Conservation (phyloP, 2,113 vertebrate genomes). For the Corynorhinus townsendii region DNA sequence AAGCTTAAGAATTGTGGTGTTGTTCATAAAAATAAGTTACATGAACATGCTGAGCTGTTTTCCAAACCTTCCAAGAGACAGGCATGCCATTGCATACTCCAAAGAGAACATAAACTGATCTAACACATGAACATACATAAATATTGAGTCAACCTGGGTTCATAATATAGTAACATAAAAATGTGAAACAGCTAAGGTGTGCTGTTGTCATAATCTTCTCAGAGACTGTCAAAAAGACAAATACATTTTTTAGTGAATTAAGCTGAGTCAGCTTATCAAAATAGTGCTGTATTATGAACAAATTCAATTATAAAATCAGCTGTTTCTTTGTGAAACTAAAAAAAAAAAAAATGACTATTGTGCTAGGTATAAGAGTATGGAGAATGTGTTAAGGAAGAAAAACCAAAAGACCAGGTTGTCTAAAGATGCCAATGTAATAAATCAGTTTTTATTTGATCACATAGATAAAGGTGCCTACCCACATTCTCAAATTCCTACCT, state of each 20-base stretch:
- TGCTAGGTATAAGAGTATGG: slow-evolving; percentile 41
- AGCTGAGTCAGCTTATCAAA: slow-evolving; percentile 32
- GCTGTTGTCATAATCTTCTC: slow-evolving; percentile 21
- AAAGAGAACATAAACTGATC: background rate
- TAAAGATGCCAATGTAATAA: slow-evolving; percentile 42
- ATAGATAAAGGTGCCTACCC: background rate
- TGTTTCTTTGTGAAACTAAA: slow-evolving; percentile 40
- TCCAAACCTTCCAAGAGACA: slow-evolving; percentile 58
- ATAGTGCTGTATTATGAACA: slow-evolving; percentile 51
- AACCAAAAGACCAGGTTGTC: slow-evolving; percentile 40
- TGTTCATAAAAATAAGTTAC: slow-evolving; percentile 50
- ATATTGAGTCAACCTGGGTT: slow-evolving; percentile 11
- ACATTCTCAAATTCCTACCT: slow-evolving; percentile 37
- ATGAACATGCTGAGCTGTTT: slow-evolving; percentile 63
- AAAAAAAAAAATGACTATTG: slow-evolving; percentile 44
- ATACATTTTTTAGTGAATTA: slow-evolving; percentile 61
- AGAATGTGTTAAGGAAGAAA: background rate
- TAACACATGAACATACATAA: slow-evolving; percentile 32
- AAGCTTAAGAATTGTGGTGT: slow-evolving; percentile 69
- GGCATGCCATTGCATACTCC: slow-evolving; percentile 30
- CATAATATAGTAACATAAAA: background rate
- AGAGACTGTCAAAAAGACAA: background rate
- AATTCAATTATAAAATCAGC: slow-evolving; percentile 57
- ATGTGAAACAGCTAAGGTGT: background rate
- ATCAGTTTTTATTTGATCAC: slow-evolving; percentile 6